phyloP scores from a whole-genome alignment of 2,797 vertebrate genomes.

The Gymnocypris eckloni region DNA sequence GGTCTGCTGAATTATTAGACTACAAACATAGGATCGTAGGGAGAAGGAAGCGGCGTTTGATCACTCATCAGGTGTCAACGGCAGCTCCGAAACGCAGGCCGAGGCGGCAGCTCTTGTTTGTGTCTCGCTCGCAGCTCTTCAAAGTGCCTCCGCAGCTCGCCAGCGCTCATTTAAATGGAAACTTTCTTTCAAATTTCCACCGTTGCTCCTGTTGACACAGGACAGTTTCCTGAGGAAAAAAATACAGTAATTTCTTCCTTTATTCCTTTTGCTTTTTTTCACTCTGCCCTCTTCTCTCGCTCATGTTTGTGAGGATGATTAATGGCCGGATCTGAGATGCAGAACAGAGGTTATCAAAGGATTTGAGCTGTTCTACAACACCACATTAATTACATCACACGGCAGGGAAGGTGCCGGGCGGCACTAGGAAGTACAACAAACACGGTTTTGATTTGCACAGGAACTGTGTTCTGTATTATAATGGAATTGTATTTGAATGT shows the following conservation, averaged over 20 bases:
- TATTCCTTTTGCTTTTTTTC: slow-evolving; percentile 54
- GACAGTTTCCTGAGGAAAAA: slow-evolving; percentile 70
- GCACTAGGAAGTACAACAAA: slow-evolving; percentile 24
- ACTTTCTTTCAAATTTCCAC: slow-evolving; percentile 71
- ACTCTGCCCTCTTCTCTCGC: slow-evolving; percentile 40
- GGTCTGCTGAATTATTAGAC: slow-evolving; percentile 78
- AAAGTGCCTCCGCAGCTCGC: slow-evolving; percentile 77
- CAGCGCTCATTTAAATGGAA: slow-evolving; percentile 82
- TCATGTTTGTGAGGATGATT: slow-evolving; percentile 74
- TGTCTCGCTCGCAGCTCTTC: slow-evolving; percentile 79
- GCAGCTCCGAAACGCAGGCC: slow-evolving; percentile 78
- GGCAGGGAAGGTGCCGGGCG: slow-evolving; percentile 27
- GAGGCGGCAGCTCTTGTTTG: slow-evolving; percentile 81
- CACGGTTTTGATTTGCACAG: slow-evolving; percentile 19
- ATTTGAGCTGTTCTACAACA: slow-evolving; percentile 71
- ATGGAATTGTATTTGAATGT: slow-evolving; percentile 18
- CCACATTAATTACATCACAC: slow-evolving; percentile 76
- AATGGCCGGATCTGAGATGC: slow-evolving; percentile 78
- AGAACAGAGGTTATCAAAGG: slow-evolving; percentile 72
- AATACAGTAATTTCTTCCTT: slow-evolving; percentile 64
- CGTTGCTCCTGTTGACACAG: slow-evolving; percentile 79
- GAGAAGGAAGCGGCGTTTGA: slow-evolving; percentile 79
- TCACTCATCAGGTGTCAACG: slow-evolving; percentile 85
- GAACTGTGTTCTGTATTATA: slow-evolving; percentile 5
- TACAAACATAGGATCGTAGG: slow-evolving; percentile 73